Conservation (phyloP, 2,113 vertebrate genomes). For the Syrrhaptes paradoxus region DNA sequence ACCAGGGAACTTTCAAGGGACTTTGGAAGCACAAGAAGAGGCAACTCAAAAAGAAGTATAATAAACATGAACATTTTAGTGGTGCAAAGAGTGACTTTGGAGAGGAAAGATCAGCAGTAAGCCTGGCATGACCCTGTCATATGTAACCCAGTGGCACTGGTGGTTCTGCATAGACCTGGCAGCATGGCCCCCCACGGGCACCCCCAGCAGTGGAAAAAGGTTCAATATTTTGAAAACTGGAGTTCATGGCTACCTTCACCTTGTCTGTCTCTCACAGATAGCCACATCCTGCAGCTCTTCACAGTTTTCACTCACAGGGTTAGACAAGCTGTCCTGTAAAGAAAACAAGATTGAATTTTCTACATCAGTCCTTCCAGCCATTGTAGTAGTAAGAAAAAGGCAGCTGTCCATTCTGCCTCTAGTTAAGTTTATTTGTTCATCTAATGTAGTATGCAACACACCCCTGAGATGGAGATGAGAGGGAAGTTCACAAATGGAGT, state of each 20-base stretch:
- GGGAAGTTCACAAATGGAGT: not conserved
- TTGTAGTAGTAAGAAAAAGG: not conserved
- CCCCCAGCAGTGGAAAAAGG: not conserved
- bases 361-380: not conserved
- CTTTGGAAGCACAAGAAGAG: not conserved
- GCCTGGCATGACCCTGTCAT: not conserved
- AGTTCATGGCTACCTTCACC: not conserved
- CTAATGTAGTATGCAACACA: not conserved
- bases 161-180: rapidly evolving
- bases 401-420: not conserved
- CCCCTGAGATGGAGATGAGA: not conserved
- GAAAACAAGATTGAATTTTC: not conserved
- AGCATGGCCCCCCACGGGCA: not conserved
- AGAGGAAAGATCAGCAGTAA: not conserved
- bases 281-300: not conserved
- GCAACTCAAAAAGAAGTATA: not conserved
- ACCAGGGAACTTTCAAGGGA: not conserved
- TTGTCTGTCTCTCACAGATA: not conserved
- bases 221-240: not conserved
- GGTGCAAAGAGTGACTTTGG: not conserved
- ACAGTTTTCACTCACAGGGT: not conserved
- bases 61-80: not conserved
- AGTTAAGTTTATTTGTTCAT: not conserved
- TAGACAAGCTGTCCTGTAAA: not conserved
- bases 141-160: not conserved